Evolutionary conservation across 2,113 vertebrate genomes (phyloP), one percentile per base, ranked within the genome.

Genomic region (Ciconia stormi): DNA sequence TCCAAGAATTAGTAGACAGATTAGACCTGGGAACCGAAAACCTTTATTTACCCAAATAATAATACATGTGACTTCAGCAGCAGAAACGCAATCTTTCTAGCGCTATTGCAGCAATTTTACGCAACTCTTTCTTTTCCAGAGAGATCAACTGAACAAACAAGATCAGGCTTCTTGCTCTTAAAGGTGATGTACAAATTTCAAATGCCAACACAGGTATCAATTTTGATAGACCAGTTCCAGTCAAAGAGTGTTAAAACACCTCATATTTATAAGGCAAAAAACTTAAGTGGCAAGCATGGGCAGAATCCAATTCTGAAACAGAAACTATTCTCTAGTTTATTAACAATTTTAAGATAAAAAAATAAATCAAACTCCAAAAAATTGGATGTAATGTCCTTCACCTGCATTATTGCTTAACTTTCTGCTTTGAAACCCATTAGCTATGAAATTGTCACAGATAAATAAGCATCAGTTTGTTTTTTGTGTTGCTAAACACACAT

Each of bases 31-130:
- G 62, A 94, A 93, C 78, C n/a, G 74, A 82, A 95, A 95, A 79
- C 74, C 32, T 94, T 95, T 96, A 96, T 95, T 97, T 80, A 72
- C 82, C 89, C 78, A 95, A 93, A 90, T 80, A 93, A 42, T 29
- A 56, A 89, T 49, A 92, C 86, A 84, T 1, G 22, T 32, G 40
- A 83, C 88, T 94, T 66, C 34, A 82, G 81, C 53, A 87, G 82
- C 77, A 93, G 44, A 70, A 94, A 83, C 0, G 13, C 16, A 73
- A 62, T n/a, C 81, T 91, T 91, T 69, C 94, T 91, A 95, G 56
- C 78, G 32, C 78, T 95, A 62, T n/a, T 89, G 22, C 87, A 95
- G 65, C 30, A 88, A 66, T 66, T 91, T 77, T 88, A 82, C 4
- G 77, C 11, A 93, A 86, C 53, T 62, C 46, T 65, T 81, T 69